Percentiles rank a stretch among this genome's conserved stretches.
Conservation (phyloP, 2,113 vertebrate species). For the Nothoprocta pentlandii region DNA sequence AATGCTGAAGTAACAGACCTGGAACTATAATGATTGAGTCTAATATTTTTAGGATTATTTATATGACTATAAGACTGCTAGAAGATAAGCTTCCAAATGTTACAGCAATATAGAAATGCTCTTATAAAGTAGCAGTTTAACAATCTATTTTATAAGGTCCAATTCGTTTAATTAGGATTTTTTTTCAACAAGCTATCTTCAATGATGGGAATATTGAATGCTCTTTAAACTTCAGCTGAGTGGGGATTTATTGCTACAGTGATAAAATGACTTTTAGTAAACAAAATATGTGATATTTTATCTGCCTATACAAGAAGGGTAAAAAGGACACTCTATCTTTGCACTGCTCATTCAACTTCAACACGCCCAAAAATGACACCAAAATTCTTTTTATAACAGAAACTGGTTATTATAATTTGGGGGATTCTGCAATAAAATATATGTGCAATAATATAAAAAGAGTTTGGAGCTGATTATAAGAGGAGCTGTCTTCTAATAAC, state of each 20-base stretch:
- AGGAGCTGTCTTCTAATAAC: not conserved
- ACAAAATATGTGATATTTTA: not conserved
- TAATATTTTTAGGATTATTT: not conserved
- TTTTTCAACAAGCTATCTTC: not conserved
- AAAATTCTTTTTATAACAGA: not conserved
- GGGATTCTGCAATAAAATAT: not conserved
- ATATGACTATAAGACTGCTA: not conserved
- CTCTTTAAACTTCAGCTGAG: not conserved
- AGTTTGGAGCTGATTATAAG: not conserved
- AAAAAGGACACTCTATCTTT: not conserved
- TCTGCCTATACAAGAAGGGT: not conserved
- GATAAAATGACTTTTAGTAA: not conserved
- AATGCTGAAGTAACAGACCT: not conserved
- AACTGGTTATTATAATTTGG: not conserved
- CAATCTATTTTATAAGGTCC: not conserved
- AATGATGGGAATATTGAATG: not conserved
- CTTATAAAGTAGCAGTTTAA: not conserved
- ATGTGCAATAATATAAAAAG: not conserved
- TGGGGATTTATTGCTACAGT: not conserved
- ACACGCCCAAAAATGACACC: not conserved
- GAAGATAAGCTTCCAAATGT: constrained; percentile 20
- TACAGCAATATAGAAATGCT: not conserved
- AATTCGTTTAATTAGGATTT: not conserved
- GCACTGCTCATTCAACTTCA: not conserved
- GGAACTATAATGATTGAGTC: not conserved